Evolutionary conservation across 2,888 invertebrate genomes (phyloP), one percentile per base, ranked within the genome.

Genomic region (Drosophila robusta): DNA sequence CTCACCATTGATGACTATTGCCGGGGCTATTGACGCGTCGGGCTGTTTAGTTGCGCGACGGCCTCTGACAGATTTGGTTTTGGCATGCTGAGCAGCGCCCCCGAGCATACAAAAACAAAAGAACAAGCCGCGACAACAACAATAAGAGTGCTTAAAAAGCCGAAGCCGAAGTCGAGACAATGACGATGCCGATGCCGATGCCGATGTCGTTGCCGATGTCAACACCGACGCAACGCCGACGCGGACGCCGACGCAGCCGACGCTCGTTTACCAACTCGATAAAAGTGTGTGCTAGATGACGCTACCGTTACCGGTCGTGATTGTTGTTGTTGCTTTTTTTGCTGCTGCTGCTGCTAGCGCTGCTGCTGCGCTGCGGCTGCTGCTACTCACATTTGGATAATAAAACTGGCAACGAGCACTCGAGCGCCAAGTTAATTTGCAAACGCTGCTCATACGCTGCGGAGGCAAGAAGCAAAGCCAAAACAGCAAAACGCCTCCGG

Each of bases 391-490:
- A 71, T 89, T 90, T 87, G 88, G 80, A 86, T 87, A 89, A 90
- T 89, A 90, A 89, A 89, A 89, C 78, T 57, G 86, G 80, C 90
- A 78, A 74, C 79, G 89, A 78, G 78, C 89, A 81, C 78, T 89
- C 89, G 80, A 90, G 75, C 83, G 86, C 78, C 89, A 89, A 85
- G 89, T 89, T 86, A 89, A 89, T 89, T 79, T 86, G 86, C 83
- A 80, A 90, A 78, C 78, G 81, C 77, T 76, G 81, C 81, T 89
- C 88, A 82, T 72, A 78, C 90, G 78, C 85, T 75, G 70, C 84
- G 87, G 84, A 75, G 79, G 75, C 73, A 72, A 76, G 70, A 85
- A 75, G 74, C 54, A 66, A 75, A 70, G 70, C 41, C 68, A 50
- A 51, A 56, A 62, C 55, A 66, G 52, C 52, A 62, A 47, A 69